Percentiles rank a stretch among this genome's conserved stretches.
Evolutionary conservation across 2,797 vertebrate species (phyloP).

Genomic region (Acomys russatus): DNA sequence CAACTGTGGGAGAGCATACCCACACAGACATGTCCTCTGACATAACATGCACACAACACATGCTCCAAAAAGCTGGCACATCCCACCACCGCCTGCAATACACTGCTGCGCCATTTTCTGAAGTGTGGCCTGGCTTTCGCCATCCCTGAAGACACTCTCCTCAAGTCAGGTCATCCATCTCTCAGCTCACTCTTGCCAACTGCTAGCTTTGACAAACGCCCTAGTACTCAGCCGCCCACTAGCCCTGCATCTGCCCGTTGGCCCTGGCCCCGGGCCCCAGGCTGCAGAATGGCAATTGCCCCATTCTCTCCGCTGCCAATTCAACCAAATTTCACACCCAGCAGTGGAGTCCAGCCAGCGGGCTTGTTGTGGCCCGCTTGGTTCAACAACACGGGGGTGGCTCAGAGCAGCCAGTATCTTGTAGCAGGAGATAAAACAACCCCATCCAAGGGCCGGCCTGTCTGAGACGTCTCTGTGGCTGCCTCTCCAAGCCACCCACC

Average conservation of each 20-base stretch:
- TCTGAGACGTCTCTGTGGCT: not conserved
- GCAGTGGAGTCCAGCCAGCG: slow-evolving; percentile 73
- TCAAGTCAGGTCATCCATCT: slow-evolving; percentile 50
- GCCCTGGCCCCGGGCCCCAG: slow-evolving; percentile 49
- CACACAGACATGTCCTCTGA: not conserved
- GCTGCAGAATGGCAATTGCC: slow-evolving; percentile 67
- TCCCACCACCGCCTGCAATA: not conserved
- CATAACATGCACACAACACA: not conserved
- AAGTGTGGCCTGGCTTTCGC: not conserved
- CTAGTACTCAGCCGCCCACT: slow-evolving; percentile 32
- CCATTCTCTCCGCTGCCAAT: slow-evolving; percentile 73
- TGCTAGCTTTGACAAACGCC: slow-evolving; percentile 21
- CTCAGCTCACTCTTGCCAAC: slow-evolving; percentile 51
- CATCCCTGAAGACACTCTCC: not conserved
- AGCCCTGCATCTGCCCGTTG: slow-evolving; percentile 58
- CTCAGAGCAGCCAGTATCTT: slow-evolving; percentile 39
- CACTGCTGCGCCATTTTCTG: not conserved
- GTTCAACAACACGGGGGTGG: slow-evolving; percentile 59
- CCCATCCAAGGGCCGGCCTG: slow-evolving; percentile 18
- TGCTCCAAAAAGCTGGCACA: not conserved
- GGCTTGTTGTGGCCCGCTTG: slow-evolving; percentile 76
- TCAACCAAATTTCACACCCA: slow-evolving; percentile 82
- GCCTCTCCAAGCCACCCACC: not conserved
- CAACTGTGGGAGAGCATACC: not conserved
- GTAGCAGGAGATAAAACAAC: slow-evolving; percentile 55